These are phyloP conservation scores for Meteorus cinctellus DNA, from an alignment of 2,888 invertebrate species.

Conservation along the genomic window DNA sequence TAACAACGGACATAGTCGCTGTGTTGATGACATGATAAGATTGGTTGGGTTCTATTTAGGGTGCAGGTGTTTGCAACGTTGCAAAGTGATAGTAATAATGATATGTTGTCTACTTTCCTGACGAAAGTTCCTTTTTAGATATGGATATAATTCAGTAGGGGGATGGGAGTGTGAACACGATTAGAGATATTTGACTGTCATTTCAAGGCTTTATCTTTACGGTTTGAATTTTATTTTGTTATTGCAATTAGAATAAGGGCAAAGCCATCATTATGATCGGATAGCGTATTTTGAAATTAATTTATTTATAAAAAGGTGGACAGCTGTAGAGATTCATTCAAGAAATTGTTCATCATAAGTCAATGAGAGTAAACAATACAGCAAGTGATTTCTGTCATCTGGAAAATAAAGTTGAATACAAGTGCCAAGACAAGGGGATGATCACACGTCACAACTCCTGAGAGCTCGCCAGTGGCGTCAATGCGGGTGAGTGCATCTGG, in stretches of 20 bases:
- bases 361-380: not conserved
- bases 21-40: not conserved
- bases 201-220: too few species aligned
- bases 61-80: not conserved
- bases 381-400: not conserved
- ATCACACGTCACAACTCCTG: constrained; percentile 27
- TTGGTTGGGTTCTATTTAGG: constrained; percentile 8
- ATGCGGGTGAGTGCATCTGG: constrained; percentile 49
- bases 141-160: not conserved
- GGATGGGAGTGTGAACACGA: not conserved
- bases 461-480: constrained; percentile 42
- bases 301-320: not conserved
- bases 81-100: not conserved
- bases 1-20: not conserved
- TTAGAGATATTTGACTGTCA: too few species aligned
- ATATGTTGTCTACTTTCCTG: not conserved
- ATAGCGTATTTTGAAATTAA: not conserved
- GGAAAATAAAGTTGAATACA: not conserved
- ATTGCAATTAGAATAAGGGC: too few species aligned
- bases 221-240: too few species aligned
- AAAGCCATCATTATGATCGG: too few species aligned
- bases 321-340: not conserved
- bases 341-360: not conserved
- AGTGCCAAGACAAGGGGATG: not conserved
- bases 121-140: not conserved